Evolutionary conservation across 2,888 invertebrate genomes (phyloP), one percentile per base, ranked within the genome.

Genomic region (Andricus curvator): DNA sequence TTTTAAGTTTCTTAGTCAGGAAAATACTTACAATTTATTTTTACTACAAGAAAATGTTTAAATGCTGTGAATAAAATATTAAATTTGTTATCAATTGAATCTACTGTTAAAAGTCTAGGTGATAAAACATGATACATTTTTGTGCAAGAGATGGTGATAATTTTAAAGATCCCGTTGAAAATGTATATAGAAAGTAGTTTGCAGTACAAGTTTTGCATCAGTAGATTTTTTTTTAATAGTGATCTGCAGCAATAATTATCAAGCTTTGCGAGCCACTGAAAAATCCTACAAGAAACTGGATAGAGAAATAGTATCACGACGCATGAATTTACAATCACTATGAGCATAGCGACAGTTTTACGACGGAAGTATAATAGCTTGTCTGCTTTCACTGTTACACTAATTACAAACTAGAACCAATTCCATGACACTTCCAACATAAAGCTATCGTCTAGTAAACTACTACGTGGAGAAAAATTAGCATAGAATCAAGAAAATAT

Each of bases 301-400:
- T 74, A 74, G 51, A 74, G 11, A 74, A 68, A 22, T 44, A 74
- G 29, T 56, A 74, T 33, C n/a, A 51, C 51, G 11, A 74, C 20
- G 70, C 51, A 74, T 74, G 70, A 74, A 74, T 74, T 74, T 51
- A 74, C 56, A 74, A 74, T 17, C 25, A 70, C 68, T 56, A 20
- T 15, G 56, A 29, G 51, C 51, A 56, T 33, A 74, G 13, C 29
- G 70, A 74, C 70, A 74, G 51, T 74, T 74, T 74, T 51, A 74
- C 48, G 51, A 74, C 56, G 56, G 4, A 74, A 51, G 29, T 51
- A 51, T 74, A 74, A 51, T 74, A 29, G 9, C 33, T 56, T 48
- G 41, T 15, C 25, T 20, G 25, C 51, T 74, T 51, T 74, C 29
- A 74, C 70, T 48, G 25, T 56, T 74, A 74, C 29, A 74, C 70